Conservation (phyloP, 2,888 invertebrate species). For the Drosophila tripunctata region DNA sequence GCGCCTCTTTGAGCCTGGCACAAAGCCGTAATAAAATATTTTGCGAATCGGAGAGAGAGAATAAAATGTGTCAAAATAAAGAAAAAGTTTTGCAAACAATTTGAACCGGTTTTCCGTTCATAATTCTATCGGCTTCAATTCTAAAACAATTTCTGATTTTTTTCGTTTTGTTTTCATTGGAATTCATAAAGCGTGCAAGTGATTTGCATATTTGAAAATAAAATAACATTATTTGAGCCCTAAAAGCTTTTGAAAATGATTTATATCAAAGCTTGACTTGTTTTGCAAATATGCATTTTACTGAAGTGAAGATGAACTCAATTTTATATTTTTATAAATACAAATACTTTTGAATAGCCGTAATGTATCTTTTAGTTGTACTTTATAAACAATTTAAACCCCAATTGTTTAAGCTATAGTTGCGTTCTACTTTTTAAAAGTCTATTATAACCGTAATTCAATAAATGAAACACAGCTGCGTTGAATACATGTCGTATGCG, state of each 20-base stretch:
- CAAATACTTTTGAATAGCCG: too few relatives aligned
- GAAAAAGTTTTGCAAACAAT: not conserved
- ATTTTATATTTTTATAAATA: too few relatives aligned
- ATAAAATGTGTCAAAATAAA: not conserved
- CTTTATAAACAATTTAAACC: not conserved
- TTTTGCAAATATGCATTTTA: constrained; percentile 1
- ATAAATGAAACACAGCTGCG: constrained; percentile 16
- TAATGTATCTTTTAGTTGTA: not conserved
- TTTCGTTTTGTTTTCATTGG: not conserved
- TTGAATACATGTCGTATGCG: constrained; percentile 46
- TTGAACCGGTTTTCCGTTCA: constrained; percentile 14
- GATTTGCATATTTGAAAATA: constrained; percentile 23
- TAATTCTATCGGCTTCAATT: constrained; percentile 8
- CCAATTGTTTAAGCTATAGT: constrained; percentile 11
- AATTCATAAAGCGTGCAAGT: not conserved
- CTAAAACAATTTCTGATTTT: not conserved
- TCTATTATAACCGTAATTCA: constrained; percentile 19
- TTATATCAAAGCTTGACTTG: not conserved
- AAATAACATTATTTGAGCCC: not conserved
- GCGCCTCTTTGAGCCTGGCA: constrained; percentile 56
- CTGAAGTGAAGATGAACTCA: not conserved
- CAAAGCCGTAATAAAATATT: constrained; percentile 9
- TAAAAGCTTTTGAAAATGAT: not conserved
- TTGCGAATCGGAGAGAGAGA: not conserved
- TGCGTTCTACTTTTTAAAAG: constrained; percentile 22